Evolutionary conservation across 1,140 invertebrate species (phyloP), one percentile per base, ranked within the genome.

Genomic region (Oedothorax gibbosus): DNA sequence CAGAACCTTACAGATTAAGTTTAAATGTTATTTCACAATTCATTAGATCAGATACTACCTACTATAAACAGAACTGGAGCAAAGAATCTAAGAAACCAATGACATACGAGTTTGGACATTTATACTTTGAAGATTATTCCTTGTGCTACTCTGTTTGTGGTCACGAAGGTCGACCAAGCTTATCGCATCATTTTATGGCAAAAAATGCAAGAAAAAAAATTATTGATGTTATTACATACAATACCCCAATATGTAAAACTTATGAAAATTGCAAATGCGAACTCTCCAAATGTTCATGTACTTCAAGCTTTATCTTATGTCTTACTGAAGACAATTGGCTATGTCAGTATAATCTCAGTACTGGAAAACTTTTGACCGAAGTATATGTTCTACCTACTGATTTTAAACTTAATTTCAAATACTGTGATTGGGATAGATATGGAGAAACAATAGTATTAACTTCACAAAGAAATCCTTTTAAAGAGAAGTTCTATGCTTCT

Each of bases 391-490:
- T 66, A 18, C 77, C 35, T 0, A 21, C 12, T 20, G 53, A 66
- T 18, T 9, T 35, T 50, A 57, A 56, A 35, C 51, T 79, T 66
- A 53, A 51, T 15, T 79, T 79, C 15, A 20, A 66, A 50, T 62
- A 79, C 15, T 21, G n/a, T 68, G 77, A 79, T 62, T 79, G 77
- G 77, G 68, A 79, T 68, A 20, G 20, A 8, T 79, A 79, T 79
- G 21, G 62, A 14, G n/a, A 79, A 21, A 14, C 66, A 35, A 10
- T 77, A 9, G 20, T 57, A 21, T 66, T 79, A 56, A 66, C 64
- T 51, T 65, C 77, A 8, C 66, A 20, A 53, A 11, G 51, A 11
- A 50, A 50, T 62, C 57, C 49, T 56, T 10, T 12, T 15, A 8
- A 64, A 7, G 53, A 60, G 2, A 21, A 66, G 20, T 12, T 54